phyloP scores from a whole-genome alignment of 2,797 vertebrate species.

The Falco cherrug region DNA sequence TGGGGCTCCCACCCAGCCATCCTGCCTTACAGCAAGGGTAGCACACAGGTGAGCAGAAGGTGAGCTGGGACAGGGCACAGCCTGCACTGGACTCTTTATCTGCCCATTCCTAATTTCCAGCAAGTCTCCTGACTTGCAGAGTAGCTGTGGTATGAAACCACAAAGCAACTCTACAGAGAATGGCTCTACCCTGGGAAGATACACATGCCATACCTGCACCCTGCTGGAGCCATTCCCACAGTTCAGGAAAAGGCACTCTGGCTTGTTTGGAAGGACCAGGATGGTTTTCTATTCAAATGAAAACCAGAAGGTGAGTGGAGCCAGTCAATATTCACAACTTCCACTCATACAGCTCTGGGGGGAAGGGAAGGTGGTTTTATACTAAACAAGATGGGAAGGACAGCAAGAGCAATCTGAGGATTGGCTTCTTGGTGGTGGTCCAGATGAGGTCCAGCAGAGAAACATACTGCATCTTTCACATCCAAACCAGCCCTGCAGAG shows the following conservation, averaged over 20 bases:
- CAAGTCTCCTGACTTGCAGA: neutral
- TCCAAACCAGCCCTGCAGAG: neutral
- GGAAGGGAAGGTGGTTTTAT: neutral
- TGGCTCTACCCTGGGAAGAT: neutral
- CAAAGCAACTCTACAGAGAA: neutral
- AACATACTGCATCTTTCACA: neutral
- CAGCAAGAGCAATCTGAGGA: neutral
- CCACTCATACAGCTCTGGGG: neutral
- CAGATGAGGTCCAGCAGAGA: neutral
- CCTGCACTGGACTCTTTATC: neutral
- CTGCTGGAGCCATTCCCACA: neutral
- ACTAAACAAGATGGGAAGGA: neutral
- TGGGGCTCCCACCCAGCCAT: neutral
- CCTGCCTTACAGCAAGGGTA: neutral
- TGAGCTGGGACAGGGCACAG: neutral
- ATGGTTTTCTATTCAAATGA: neutral
- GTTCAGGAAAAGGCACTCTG: neutral
- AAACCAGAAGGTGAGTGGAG: neutral
- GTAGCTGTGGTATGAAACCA: neutral
- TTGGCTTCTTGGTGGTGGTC: neutral
- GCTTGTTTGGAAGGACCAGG: neutral
- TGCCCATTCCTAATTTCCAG: neutral
- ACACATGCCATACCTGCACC: fast-evolving
- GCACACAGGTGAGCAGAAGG: neutral
- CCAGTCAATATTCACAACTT: neutral